Conservation (phyloP, 2,797 vertebrate species). For the Pangasius sanitwongsei region DNA sequence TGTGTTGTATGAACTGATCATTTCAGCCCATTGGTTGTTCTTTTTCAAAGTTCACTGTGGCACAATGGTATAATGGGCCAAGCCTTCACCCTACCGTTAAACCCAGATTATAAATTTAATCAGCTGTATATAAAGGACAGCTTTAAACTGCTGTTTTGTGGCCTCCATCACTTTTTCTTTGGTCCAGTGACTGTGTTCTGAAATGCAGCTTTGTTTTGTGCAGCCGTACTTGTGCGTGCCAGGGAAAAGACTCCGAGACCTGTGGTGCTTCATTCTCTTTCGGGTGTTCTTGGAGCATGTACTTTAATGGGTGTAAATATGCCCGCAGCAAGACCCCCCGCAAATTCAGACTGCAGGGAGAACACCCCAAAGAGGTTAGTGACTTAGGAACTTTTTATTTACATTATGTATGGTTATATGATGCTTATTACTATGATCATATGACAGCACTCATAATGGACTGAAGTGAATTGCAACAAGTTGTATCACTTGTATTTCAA, state of each 20-base stretch:
- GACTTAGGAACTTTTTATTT: neutral
- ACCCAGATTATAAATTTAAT: neutral
- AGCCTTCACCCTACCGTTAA: neutral
- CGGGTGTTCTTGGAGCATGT: constrained; percentile 99
- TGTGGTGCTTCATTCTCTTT: constrained; percentile 97
- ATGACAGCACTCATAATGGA: neutral
- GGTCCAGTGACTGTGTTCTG: neutral
- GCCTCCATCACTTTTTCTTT: neutral
- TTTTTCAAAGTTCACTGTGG: neutral
- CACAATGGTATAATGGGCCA: neutral
- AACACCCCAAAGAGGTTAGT: constrained; percentile 91
- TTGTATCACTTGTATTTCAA: neutral
- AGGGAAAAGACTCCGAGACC: constrained; percentile 89
- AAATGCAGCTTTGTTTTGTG: constrained; percentile 44
- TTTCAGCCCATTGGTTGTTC: neutral
- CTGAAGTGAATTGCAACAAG: neutral
- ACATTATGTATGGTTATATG: neutral
- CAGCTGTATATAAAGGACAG: neutral
- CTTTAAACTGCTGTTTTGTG: neutral
- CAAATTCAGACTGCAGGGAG: constrained; percentile 94
- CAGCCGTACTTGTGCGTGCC: constrained; percentile 96
- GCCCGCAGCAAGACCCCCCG: constrained; percentile 94
- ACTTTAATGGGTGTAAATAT: constrained; percentile 97
- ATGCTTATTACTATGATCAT: neutral
- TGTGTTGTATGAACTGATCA: neutral